phyloP scores from a whole-genome alignment of 2,113 vertebrate genomes.

The Ammodytes marinus region DNA sequence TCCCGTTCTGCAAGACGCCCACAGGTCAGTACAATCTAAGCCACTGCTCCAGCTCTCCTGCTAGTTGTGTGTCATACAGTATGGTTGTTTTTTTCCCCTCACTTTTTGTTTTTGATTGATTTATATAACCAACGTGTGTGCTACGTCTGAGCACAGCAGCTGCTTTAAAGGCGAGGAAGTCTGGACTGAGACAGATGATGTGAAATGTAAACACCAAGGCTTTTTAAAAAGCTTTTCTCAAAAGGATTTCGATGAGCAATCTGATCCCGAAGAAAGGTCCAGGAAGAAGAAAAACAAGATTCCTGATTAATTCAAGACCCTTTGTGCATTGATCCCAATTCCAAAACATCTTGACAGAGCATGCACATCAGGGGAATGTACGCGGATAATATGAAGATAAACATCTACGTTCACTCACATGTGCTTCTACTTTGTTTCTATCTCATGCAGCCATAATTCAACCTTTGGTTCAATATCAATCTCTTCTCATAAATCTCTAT shows the following conservation, averaged over 20 bases:
- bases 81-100: conserved; percentile 29
- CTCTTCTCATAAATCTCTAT: not conserved
- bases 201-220: not conserved
- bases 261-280: not conserved
- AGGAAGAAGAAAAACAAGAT: not conserved
- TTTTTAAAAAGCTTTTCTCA: not conserved
- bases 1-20: conserved; percentile 72
- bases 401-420: not conserved
- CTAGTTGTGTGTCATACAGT: conserved; percentile 24
- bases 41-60: conserved; percentile 51
- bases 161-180: too few species aligned
- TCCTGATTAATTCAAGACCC: conserved; percentile 27
- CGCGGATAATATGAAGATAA: not conserved
- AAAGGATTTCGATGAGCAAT: not conserved
- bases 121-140: too few species aligned
- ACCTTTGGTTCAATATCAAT: not conserved
- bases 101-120: conserved; percentile 21
- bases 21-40: conserved; percentile 79
- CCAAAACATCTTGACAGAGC: not conserved
- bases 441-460: not conserved
- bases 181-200: too few species aligned
- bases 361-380: too few species aligned
- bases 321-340: not conserved
- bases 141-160: too few species aligned
- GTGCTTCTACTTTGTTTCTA: not conserved